A percentile compares a stretch with the other conserved stretches of the same genome.
Conservation (phyloP, 2,797 vertebrate species). For the Phylloscopus collybita region DNA sequence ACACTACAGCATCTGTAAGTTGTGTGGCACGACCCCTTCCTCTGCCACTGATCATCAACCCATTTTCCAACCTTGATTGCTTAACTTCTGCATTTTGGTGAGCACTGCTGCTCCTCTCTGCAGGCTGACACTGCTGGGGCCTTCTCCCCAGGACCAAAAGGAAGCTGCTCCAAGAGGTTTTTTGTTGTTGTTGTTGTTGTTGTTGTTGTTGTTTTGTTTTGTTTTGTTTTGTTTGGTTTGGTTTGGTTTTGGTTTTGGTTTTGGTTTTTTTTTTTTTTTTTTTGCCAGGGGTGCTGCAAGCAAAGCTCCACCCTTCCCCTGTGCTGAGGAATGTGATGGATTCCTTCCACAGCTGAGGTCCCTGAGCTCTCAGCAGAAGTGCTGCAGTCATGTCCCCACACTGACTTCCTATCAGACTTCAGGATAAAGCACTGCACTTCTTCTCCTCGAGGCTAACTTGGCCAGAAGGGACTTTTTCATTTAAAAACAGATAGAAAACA, state of each 20-base stretch:
- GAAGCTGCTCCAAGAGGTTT: background rate
- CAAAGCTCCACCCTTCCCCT: conserved; percentile 15
- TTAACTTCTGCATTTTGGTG: background rate
- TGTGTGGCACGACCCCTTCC: accelerated
- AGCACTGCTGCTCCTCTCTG: background rate
- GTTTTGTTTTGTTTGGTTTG: no score
- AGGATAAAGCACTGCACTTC: conserved; percentile 30
- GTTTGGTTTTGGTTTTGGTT: no score
- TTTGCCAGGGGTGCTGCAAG: background rate
- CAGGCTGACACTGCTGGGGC: background rate
- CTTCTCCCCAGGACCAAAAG: background rate
- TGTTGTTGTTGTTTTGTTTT: no score
- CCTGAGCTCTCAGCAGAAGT: conserved; percentile 12
- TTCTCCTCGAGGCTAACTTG: background rate
- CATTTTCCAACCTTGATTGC: background rate
- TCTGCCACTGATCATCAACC: background rate
- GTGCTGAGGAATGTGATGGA: conserved; percentile 25
- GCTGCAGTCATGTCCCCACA: conserved; percentile 44
- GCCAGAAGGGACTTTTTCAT: background rate
- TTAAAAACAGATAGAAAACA: background rate
- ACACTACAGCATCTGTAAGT: background rate
- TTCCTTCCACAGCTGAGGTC: conserved; percentile 1
- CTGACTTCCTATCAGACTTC: conserved; percentile 24
- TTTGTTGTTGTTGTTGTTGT: background rate
- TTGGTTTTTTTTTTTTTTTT: background rate